Conservation (phyloP, 1,140 invertebrate genomes). For the Ceratina australensis region DNA sequence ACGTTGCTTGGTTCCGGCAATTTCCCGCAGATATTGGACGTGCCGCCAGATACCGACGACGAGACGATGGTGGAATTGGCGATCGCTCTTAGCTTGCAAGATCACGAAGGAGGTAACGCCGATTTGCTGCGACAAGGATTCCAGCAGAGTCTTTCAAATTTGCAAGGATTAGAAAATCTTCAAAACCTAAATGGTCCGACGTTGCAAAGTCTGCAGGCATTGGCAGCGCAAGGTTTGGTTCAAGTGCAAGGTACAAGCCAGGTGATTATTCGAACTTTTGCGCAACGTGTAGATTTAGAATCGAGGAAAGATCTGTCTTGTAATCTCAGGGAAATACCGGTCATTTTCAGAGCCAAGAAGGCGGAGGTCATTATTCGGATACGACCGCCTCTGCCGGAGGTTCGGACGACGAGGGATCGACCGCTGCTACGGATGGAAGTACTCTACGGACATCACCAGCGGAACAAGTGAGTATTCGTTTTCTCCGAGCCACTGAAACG, state of each 20-base stretch:
- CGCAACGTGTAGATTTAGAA: too few species aligned
- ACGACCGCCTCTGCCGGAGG: slow-evolving; percentile 91
- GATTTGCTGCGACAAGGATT: slow-evolving; percentile 79
- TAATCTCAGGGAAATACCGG: too few species aligned
- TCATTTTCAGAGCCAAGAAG: slow-evolving; percentile 69
- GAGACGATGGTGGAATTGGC: slow-evolving; percentile 98
- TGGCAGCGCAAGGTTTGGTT: slow-evolving; percentile 70
- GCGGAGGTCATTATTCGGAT: slow-evolving; percentile 85
- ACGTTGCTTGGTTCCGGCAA: slow-evolving; percentile 83
- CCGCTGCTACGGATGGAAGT: slow-evolving; percentile 94
- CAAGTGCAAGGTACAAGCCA: slow-evolving; percentile 69
- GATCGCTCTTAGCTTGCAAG: slow-evolving; percentile 95
- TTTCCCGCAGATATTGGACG: slow-evolving; percentile 89
- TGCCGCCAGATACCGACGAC: slow-evolving; percentile 95
- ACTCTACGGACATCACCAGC: slow-evolving; percentile 94
- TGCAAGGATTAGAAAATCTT: slow-evolving; percentile 75
- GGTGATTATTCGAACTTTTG: slow-evolving; percentile 42
- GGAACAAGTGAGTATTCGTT: slow-evolving; percentile 82
- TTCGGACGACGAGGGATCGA: slow-evolving; percentile 97
- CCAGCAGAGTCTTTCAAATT: slow-evolving; percentile 78
- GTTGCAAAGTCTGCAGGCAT: slow-evolving; percentile 78
- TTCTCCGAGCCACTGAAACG: neutral
- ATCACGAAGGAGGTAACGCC: slow-evolving; percentile 79
- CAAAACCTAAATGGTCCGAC: slow-evolving; percentile 78
- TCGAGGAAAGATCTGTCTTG: too few species aligned